Conservation (phyloP, 2,888 invertebrate genomes). For the Nemurella pictetii region DNA sequence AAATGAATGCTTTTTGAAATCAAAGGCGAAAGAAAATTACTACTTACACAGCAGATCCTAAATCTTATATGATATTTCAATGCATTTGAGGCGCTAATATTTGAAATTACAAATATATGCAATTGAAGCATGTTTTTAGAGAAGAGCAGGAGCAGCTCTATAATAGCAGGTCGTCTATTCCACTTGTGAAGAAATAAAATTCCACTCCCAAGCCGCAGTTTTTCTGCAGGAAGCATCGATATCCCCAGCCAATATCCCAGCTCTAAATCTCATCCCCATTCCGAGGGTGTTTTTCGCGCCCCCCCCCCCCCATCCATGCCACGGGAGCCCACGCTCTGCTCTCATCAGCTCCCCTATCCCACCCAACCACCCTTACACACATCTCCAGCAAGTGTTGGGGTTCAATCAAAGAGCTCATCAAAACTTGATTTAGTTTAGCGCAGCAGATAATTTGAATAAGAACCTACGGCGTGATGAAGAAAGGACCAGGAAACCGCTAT, state of each 20-base stretch:
- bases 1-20: too few relatives aligned
- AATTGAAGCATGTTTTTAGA: too few relatives aligned
- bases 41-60: too few relatives aligned
- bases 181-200: not conserved
- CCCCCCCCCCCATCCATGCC: not conserved
- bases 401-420: conserved; percentile 24
- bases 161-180: not conserved
- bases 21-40: too few relatives aligned
- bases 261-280: not conserved
- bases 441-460: conserved; percentile 11
- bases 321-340: not conserved
- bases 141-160: too few relatives aligned
- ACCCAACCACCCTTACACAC: too few relatives aligned
- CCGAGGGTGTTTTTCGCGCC: too few relatives aligned
- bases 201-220: not conserved
- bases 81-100: too few relatives aligned
- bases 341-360: not conserved
- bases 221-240: not conserved
- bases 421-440: conserved; percentile 15
- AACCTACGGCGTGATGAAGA: conserved; percentile 5
- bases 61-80: too few relatives aligned
- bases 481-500: not conserved
- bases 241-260: not conserved
- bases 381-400: not conserved
- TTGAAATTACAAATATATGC: too few relatives aligned